Conservation (phyloP, 2,797 vertebrate genomes). For the Anomalospiza imberbis region DNA sequence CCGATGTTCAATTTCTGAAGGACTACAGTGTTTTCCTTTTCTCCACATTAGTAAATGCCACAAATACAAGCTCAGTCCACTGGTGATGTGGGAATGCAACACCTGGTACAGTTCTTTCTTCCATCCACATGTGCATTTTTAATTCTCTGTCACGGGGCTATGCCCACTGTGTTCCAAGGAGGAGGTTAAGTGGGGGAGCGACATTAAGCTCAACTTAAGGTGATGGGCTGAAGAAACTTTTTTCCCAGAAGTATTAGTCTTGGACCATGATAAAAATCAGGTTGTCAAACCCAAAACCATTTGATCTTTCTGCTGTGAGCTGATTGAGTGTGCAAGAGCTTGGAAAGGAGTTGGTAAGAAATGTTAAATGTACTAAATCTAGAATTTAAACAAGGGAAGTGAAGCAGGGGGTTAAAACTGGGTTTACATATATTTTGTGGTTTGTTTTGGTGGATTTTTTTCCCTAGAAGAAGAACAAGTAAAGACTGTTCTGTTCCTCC, state of each 20-base stretch:
- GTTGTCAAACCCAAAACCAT: neutral
- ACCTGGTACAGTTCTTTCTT: neutral
- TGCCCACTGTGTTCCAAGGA: rapidly evolving
- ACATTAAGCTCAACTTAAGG: neutral
- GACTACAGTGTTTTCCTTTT: neutral
- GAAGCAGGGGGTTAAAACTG: neutral
- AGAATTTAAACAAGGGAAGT: neutral
- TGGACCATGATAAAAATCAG: neutral
- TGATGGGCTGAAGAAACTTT: neutral
- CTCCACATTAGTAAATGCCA: neutral
- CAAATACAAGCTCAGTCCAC: neutral
- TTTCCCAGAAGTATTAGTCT: neutral
- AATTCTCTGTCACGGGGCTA: neutral
- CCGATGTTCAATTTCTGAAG: neutral
- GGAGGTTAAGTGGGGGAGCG: neutral
- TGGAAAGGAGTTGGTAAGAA: neutral
- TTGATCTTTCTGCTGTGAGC: neutral
- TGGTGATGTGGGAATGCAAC: neutral
- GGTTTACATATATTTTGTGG: neutral
- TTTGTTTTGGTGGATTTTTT: neutral
- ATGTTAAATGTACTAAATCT: neutral
- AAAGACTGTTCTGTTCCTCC: neutral
- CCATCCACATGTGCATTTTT: rapidly evolving
- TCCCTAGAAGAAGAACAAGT: neutral
- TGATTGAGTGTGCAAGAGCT: neutral